These are phyloP conservation scores for Norana najaformis DNA, from an alignment of 2,888 invertebrate genomes.

Conservation along the genomic window DNA sequence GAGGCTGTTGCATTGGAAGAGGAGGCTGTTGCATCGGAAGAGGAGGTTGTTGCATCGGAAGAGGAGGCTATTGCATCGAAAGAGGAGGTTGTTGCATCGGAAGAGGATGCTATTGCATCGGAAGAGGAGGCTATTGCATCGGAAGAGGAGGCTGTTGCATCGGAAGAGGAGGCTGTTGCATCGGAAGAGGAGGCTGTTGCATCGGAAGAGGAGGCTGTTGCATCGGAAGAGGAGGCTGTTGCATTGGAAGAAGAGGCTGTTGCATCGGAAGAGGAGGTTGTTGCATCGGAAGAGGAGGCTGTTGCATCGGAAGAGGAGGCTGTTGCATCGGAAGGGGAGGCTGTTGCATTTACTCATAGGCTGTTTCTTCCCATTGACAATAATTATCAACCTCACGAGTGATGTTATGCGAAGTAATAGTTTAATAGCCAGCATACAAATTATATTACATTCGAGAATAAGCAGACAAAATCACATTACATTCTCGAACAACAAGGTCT, in stretches of 20 bases:
- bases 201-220: neutral
- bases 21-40: neutral
- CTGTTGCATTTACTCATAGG: neutral
- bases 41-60: neutral
- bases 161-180: neutral
- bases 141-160: neutral
- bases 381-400: neutral
- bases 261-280: too few species aligned
- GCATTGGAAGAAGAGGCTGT: neutral
- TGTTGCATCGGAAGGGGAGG: neutral
- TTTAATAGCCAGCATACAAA: too few species aligned
- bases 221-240: neutral
- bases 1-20: neutral
- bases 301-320: neutral
- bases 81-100: neutral
- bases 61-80: neutral
- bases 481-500: neutral
- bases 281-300: too few species aligned
- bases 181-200: neutral
- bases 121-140: too few species aligned
- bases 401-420: too few species aligned
- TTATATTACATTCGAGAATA: neutral
- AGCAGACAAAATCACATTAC: too few species aligned
- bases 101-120: too few species aligned
- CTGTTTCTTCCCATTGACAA: neutral